phyloP scores from a whole-genome alignment of 2,888 invertebrate genomes.

The Orchestes rusci region DNA sequence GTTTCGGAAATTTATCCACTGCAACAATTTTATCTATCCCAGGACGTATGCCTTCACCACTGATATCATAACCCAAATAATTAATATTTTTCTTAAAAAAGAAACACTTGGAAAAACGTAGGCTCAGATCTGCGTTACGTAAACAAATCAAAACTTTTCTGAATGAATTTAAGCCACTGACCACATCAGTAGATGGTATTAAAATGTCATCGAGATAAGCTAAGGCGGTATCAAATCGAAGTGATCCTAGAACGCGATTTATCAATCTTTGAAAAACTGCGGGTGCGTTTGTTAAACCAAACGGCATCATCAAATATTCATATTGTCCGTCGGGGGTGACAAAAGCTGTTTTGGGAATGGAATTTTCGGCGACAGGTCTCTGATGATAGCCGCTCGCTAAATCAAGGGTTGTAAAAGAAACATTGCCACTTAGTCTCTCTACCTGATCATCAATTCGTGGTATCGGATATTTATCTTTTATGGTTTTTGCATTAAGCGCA shows the following conservation, averaged over 20 bases:
- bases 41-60: constrained; percentile 1
- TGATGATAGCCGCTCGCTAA: constrained; percentile 12
- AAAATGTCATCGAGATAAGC: constrained; percentile 15
- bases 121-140: neutral
- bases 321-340: neutral
- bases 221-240: neutral
- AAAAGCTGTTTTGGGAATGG: neutral
- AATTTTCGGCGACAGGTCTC: neutral
- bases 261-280: neutral
- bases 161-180: constrained; percentile 11
- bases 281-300: neutral
- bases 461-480: neutral
- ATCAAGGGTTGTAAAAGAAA: constrained; percentile 29
- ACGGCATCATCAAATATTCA: neutral
- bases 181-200: constrained; percentile 16
- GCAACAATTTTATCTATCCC: constrained; percentile 5
- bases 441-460: constrained; percentile 21
- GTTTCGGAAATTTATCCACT: constrained; percentile 4
- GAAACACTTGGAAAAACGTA: constrained; percentile 26
- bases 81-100: too few relatives aligned
- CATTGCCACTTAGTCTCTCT: constrained; percentile 6
- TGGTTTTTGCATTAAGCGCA: neutral
- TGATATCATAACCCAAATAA: constrained; percentile 27
- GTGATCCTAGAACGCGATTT: neutral
- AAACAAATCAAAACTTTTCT: constrained; percentile 6